These are phyloP conservation scores for Loris lydekkerianus DNA, from an alignment of 2,797 vertebrate genomes.

Conservation along the genomic window DNA sequence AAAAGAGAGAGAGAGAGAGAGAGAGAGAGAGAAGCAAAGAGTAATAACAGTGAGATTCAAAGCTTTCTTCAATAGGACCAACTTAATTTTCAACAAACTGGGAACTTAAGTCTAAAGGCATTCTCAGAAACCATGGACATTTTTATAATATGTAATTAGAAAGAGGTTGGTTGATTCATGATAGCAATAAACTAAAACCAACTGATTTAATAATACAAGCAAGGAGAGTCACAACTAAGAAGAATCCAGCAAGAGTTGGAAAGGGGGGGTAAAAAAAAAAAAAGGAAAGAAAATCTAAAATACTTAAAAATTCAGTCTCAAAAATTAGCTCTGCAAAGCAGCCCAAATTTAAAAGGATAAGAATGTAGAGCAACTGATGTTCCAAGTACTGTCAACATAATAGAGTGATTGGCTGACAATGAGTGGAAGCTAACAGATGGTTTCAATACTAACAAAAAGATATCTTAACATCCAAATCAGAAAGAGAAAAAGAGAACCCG, in stretches of 20 bases:
- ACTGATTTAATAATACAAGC: not conserved
- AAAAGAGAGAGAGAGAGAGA: too few species aligned
- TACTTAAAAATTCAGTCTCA: not conserved
- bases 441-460: not conserved
- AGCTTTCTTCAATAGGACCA: not conserved
- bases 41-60: not conserved
- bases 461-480: not conserved
- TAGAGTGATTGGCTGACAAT: not conserved
- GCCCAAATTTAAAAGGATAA: not conserved
- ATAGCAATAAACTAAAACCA: not conserved
- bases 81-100: not conserved
- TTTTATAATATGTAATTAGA: not conserved
- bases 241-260: not conserved
- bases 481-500: not conserved
- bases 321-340: not conserved
- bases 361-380: not conserved
- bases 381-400: not conserved
- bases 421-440: not conserved
- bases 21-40: not conserved
- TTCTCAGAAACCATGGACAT: not conserved
- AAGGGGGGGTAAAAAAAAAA: not conserved
- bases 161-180: not conserved
- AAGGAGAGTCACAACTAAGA: not conserved
- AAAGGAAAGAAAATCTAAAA: not conserved
- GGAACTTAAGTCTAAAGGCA: not conserved